Percentiles rank a stretch among this genome's conserved stretches.
phyloP scores from a whole-genome alignment of 2,888 invertebrate species.

The Erebia epiphron region DNA sequence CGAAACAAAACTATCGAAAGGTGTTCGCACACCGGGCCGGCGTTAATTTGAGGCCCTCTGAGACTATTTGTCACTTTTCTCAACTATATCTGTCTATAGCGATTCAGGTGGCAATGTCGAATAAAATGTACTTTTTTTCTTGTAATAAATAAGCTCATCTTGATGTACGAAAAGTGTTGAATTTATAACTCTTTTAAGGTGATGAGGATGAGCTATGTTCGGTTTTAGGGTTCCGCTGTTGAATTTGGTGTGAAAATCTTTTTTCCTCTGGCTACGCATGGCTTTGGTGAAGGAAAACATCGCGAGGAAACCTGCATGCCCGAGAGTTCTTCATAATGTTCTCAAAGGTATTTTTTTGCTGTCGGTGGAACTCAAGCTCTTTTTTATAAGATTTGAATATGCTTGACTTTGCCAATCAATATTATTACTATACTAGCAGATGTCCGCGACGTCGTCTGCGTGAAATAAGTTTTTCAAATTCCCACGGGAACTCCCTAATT shows the following conservation, averaged over 20 bases:
- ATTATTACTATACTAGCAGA: too few species aligned
- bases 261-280: background rate
- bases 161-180: constrained; percentile 19
- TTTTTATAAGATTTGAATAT: too few species aligned
- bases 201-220: background rate
- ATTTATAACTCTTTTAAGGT: constrained; percentile 20
- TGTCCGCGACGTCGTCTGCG: too few species aligned
- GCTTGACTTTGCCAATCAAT: too few species aligned
- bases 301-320: too few species aligned
- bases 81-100: constrained; percentile 38
- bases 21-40: constrained; percentile 41
- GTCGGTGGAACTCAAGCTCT: too few species aligned
- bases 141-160: constrained; percentile 9
- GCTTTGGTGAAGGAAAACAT: background rate
- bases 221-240: background rate
- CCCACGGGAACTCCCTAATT: too few species aligned
- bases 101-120: constrained; percentile 7
- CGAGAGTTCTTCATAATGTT: too few species aligned
- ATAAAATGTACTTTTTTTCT: constrained; percentile 20
- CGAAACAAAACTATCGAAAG: constrained; percentile 35
- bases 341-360: too few species aligned
- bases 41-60: constrained; percentile 40
- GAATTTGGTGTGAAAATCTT: background rate
- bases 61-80: constrained; percentile 42
- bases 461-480: too few species aligned